Conservation (phyloP, 2,113 vertebrate genomes). For the Ophthalmolycus amberensis region DNA sequence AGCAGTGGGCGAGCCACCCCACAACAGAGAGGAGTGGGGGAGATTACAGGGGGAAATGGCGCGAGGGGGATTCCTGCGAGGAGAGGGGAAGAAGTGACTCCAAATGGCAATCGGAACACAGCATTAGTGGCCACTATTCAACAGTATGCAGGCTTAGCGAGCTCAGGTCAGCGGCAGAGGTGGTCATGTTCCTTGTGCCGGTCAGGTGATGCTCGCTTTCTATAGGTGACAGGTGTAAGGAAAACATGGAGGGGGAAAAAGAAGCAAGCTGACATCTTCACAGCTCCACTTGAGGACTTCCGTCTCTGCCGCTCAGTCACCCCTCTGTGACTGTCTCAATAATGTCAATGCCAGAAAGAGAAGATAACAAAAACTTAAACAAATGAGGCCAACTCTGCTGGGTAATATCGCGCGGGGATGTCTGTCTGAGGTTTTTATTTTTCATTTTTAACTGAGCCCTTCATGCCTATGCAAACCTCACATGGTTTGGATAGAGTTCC, state of each 20-base stretch:
- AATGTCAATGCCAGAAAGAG: slow-evolving; percentile 34
- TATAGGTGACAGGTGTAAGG: slow-evolving; percentile 53
- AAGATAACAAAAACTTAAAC: slow-evolving; percentile 54
- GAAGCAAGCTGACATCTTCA: not conserved
- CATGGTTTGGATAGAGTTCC: slow-evolving; percentile 69
- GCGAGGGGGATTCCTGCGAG: slow-evolving; percentile 72
- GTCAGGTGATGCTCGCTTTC: slow-evolving; percentile 46
- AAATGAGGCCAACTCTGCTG: slow-evolving; percentile 48
- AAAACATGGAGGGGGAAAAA: not conserved
- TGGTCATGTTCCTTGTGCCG: slow-evolving; percentile 46
- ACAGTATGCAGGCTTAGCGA: slow-evolving; percentile 77
- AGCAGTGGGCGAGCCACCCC: slow-evolving; percentile 83
- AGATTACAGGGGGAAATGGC: slow-evolving; percentile 83
- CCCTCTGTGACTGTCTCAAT: slow-evolving; percentile 55
- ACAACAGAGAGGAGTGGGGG: slow-evolving; percentile 78
- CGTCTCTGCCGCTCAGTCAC: slow-evolving; percentile 17
- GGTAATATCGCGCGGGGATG: slow-evolving; percentile 35
- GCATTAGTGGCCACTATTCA: slow-evolving; percentile 79
- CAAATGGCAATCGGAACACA: slow-evolving; percentile 79
- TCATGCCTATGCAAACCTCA: slow-evolving; percentile 73
- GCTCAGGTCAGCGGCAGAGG: slow-evolving; percentile 63
- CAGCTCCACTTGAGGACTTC: slow-evolving; percentile 25
- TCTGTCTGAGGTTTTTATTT: slow-evolving; percentile 42
- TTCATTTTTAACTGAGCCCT: slow-evolving; percentile 45
- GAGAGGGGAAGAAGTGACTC: slow-evolving; percentile 78